Conservation (phyloP, 2,888 invertebrate species). For the Pherbina coryleti region DNA sequence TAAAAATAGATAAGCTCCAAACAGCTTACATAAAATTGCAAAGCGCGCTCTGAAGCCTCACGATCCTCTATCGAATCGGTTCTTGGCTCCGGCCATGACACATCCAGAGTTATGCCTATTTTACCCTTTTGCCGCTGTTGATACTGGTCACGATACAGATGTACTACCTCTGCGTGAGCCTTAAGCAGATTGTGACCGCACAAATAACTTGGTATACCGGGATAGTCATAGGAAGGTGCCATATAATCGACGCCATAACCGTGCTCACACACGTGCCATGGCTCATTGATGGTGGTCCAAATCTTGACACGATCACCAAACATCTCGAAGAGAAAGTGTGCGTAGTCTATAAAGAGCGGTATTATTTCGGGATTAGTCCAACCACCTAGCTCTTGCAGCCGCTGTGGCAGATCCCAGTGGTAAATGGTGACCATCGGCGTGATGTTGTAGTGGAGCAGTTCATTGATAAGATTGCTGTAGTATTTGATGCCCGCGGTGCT, state of each 20-base stretch:
- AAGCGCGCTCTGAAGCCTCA: slow-evolving; percentile 74
- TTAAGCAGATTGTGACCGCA: slow-evolving; percentile 80
- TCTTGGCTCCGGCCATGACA: slow-evolving; percentile 75
- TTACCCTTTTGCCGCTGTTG: slow-evolving; percentile 73
- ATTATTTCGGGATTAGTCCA: slow-evolving; percentile 78
- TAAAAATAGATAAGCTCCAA: background rate
- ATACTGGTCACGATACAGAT: slow-evolving; percentile 75
- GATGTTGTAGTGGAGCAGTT: slow-evolving; percentile 76
- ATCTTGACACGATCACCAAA: slow-evolving; percentile 76
- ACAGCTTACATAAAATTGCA: slow-evolving; percentile 74
- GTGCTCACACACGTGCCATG: slow-evolving; percentile 71
- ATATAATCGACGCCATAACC: slow-evolving; percentile 73
- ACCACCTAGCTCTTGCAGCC: slow-evolving; percentile 76
- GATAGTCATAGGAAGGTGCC: slow-evolving; percentile 74
- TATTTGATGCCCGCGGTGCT: slow-evolving; percentile 81
- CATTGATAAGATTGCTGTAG: slow-evolving; percentile 82
- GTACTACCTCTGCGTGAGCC: slow-evolving; percentile 80
- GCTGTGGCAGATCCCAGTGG: slow-evolving; percentile 80
- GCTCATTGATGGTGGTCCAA: slow-evolving; percentile 86
- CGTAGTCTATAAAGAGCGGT: slow-evolving; percentile 76
- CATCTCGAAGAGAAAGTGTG: slow-evolving; percentile 74
- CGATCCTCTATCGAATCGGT: slow-evolving; percentile 71
- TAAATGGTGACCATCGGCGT: slow-evolving; percentile 80
- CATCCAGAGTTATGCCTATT: slow-evolving; percentile 75
- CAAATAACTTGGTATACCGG: slow-evolving; percentile 76